phyloP scores from a whole-genome alignment of 2,113 vertebrate species.

The Mormoops blainvillei region DNA sequence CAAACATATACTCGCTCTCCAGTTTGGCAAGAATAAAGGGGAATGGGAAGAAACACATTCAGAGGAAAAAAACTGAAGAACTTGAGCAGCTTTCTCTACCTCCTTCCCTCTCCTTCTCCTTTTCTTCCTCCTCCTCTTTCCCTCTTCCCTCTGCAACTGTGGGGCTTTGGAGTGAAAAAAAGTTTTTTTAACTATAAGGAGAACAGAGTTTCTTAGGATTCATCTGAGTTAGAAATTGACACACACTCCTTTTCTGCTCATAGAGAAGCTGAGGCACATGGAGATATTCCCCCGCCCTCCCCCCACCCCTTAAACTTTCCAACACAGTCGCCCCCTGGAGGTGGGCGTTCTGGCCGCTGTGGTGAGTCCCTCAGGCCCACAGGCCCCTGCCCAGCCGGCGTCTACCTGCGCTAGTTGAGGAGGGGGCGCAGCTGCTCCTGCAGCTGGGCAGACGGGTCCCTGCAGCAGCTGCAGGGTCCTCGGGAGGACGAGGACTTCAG shows the following conservation, averaged over 20 bases:
- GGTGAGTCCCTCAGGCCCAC: neutral
- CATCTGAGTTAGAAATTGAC: neutral
- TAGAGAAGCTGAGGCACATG: neutral
- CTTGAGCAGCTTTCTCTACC: neutral
- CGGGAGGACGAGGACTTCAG: neutral
- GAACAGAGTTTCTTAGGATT: neutral
- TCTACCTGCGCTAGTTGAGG: neutral
- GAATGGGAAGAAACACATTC: neutral
- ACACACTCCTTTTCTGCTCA: too few relatives aligned
- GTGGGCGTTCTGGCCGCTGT: neutral
- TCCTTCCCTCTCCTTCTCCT: rapidly evolving
- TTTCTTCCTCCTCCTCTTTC: too few relatives aligned
- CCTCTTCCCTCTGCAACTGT: neutral
- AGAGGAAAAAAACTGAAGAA: neutral
- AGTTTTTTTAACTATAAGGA: neutral
- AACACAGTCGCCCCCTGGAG: rapidly evolving
- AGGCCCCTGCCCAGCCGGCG: rapidly evolving
- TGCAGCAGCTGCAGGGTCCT: neutral
- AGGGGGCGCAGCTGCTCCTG: neutral
- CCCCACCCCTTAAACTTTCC: neutral
- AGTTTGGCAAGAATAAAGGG: neutral
- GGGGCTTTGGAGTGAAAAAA: neutral
- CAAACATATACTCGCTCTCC: neutral
- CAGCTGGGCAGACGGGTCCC: neutral
- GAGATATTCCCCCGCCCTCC: neutral